phyloP scores from a whole-genome alignment of 2,888 invertebrate species.

The Anaspis maculata region DNA sequence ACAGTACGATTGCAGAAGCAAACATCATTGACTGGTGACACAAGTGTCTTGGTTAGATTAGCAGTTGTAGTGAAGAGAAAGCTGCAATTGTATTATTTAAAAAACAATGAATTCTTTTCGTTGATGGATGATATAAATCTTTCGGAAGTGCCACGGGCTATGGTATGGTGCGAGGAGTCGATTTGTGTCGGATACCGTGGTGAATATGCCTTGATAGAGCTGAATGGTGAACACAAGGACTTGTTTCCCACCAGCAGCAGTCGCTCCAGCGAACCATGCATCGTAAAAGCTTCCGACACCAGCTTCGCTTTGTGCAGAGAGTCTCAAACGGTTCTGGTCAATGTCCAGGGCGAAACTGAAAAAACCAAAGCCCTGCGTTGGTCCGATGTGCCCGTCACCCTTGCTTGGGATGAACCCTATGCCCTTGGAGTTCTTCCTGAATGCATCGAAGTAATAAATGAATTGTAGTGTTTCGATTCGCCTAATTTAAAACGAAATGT shows the following conservation, averaged over 20 bases:
- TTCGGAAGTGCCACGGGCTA: slow-evolving; percentile 69
- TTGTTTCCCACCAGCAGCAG: slow-evolving; percentile 77
- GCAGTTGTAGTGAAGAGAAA: slow-evolving; percentile 83
- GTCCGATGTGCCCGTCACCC: slow-evolving; percentile 65
- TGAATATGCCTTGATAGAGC: slow-evolving; percentile 39
- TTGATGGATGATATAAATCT: slow-evolving; percentile 66
- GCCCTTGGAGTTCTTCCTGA: slow-evolving; percentile 77
- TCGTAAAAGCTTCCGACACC: slow-evolving; percentile 66
- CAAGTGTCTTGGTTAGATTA: slow-evolving; percentile 67
- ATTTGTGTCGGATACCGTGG: slow-evolving; percentile 81
- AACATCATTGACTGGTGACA: slow-evolving; percentile 63
- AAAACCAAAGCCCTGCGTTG: slow-evolving; percentile 69
- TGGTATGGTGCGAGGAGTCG: slow-evolving; percentile 78
- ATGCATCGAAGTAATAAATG: slow-evolving; percentile 65
- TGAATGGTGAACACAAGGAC: slow-evolving; percentile 62
- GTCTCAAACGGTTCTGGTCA: slow-evolving; percentile 77
- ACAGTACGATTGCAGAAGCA: no score
- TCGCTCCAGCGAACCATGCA: slow-evolving; percentile 72
- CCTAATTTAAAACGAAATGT: no score
- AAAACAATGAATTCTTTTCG: slow-evolving; percentile 70
- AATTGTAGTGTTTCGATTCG: no score
- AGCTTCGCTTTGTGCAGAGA: slow-evolving; percentile 81
- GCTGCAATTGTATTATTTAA: slow-evolving; percentile 83
- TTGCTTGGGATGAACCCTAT: slow-evolving; percentile 91
- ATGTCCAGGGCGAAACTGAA: slow-evolving; percentile 61